These are phyloP conservation scores for Neoascia interrupta DNA, from an alignment of 2,888 invertebrate genomes.

Conservation along the genomic window DNA sequence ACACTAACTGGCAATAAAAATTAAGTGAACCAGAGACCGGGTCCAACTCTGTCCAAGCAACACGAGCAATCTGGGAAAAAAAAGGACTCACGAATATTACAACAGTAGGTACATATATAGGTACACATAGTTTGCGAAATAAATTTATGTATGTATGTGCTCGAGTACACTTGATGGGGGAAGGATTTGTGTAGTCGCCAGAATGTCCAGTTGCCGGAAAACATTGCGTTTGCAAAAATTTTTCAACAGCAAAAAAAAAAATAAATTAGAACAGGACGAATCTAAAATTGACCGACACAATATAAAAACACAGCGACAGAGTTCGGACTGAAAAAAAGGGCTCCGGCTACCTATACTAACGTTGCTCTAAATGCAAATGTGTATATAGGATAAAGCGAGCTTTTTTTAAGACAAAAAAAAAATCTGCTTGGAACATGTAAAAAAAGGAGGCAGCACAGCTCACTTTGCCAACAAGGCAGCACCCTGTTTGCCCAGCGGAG, in stretches of 20 bases:
- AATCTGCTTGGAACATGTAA: background rate
- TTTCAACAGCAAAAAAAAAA: slow-evolving; percentile 2
- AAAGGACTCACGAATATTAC: slow-evolving; percentile 30
- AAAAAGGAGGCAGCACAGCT: slow-evolving; percentile 20
- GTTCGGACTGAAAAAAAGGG: slow-evolving; percentile 40
- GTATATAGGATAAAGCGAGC: slow-evolving; percentile 12
- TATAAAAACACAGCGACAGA: slow-evolving; percentile 46
- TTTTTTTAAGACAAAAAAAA: background rate
- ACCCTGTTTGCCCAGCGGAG: background rate
- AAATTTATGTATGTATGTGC: slow-evolving; percentile 45
- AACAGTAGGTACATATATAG: slow-evolving; percentile 33
- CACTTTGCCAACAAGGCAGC: slow-evolving; percentile 40
- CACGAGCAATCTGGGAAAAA: background rate
- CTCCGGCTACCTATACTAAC: too few relatives aligned
- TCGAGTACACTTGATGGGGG: slow-evolving; percentile 37
- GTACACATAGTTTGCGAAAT: slow-evolving; percentile 37
- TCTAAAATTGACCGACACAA: slow-evolving; percentile 57
- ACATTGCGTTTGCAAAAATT: slow-evolving; percentile 50
- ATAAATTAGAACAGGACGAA: slow-evolving; percentile 19
- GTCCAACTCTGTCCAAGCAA: slow-evolving; percentile 5
- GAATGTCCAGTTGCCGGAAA: slow-evolving; percentile 60
- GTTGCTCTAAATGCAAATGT: slow-evolving; percentile 53
- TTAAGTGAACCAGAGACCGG: slow-evolving; percentile 59
- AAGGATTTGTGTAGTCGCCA: slow-evolving; percentile 67
- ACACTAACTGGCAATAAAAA: slow-evolving; percentile 67